phyloP scores from a whole-genome alignment of 2,888 invertebrate genomes.

The Luperina nickerlii region DNA sequence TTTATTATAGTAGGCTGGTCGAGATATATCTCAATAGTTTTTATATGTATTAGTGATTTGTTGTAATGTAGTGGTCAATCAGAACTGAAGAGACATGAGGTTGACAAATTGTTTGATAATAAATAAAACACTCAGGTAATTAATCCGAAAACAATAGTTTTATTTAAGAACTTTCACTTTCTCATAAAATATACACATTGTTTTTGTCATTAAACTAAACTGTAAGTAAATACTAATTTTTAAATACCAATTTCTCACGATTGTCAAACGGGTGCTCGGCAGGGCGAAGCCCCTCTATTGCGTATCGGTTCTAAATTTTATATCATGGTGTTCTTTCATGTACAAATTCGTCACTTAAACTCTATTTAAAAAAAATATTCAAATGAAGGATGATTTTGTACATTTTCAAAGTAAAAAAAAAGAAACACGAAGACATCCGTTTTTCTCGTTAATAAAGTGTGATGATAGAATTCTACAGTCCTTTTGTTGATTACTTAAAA shows the following conservation, averaged over 20 bases:
- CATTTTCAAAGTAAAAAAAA: constrained; percentile 87
- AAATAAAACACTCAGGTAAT: constrained; percentile 88
- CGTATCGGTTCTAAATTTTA: constrained; percentile 74
- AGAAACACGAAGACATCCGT: constrained; percentile 81
- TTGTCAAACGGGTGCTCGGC: constrained; percentile 80
- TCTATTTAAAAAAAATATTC: constrained; percentile 87
- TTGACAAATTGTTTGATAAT: constrained; percentile 67
- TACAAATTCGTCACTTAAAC: constrained; percentile 88
- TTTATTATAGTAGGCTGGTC: constrained; percentile 17
- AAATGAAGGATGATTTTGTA: constrained; percentile 90
- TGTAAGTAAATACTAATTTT: constrained; percentile 90
- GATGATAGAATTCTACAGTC: constrained; percentile 89
- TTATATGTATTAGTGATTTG: constrained; percentile 46
- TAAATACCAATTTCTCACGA: constrained; percentile 89
- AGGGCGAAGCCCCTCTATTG: constrained; percentile 77
- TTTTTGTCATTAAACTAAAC: constrained; percentile 90
- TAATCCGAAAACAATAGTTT: constrained; percentile 91
- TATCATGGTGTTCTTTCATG: constrained; percentile 82
- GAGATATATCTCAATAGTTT: constrained; percentile 41
- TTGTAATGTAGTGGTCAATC: constrained; percentile 43
- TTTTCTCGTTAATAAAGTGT: constrained; percentile 85
- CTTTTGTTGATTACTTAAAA: constrained; percentile 86
- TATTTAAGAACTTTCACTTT: constrained; percentile 90
- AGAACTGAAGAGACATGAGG: constrained; percentile 58
- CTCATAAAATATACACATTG: constrained; percentile 91